These are phyloP conservation scores for Zaprionus gabonicus DNA, from an alignment of 1,140 invertebrate genomes.

Conservation along the genomic window DNA sequence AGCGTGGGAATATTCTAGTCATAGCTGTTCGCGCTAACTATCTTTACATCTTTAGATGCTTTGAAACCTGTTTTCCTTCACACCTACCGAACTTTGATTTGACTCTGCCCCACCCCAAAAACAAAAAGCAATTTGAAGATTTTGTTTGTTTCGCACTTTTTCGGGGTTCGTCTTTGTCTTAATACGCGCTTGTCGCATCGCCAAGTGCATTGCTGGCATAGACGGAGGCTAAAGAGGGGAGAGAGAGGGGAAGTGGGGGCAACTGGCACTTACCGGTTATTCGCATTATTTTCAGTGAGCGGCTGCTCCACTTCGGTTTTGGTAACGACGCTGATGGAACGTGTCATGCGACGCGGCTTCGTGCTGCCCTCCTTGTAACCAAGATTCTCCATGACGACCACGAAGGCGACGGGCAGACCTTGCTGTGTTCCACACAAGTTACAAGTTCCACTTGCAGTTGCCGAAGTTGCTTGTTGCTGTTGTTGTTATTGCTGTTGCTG, in stretches of 20 bases:
- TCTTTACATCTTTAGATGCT: background rate
- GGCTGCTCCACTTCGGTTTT: conserved; percentile 84
- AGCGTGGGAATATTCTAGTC: conserved; percentile 23
- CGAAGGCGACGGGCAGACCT: conserved; percentile 40
- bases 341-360: conserved; percentile 82
- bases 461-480: conserved; percentile 22
- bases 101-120: conserved; percentile 14
- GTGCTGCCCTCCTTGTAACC: conserved; percentile 84
- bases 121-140: conserved; percentile 2
- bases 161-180: conserved; percentile 14
- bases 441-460: conserved; percentile 39
- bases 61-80: conserved; percentile 24
- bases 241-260: background rate
- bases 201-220: conserved; percentile 31
- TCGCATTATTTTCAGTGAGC: conserved; percentile 81
- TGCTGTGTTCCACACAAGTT: conserved; percentile 20
- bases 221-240: background rate
- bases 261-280: conserved; percentile 80
- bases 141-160: conserved; percentile 10
- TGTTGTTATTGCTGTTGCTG: conserved; percentile 28
- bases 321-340: conserved; percentile 83
- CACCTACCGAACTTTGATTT: conserved; percentile 21
- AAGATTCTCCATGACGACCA: conserved; percentile 81
- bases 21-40: background rate
- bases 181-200: conserved; percentile 6